These are phyloP conservation scores for Neostethus bicornis DNA, from an alignment of 2,797 vertebrate genomes.

Conservation along the genomic window DNA sequence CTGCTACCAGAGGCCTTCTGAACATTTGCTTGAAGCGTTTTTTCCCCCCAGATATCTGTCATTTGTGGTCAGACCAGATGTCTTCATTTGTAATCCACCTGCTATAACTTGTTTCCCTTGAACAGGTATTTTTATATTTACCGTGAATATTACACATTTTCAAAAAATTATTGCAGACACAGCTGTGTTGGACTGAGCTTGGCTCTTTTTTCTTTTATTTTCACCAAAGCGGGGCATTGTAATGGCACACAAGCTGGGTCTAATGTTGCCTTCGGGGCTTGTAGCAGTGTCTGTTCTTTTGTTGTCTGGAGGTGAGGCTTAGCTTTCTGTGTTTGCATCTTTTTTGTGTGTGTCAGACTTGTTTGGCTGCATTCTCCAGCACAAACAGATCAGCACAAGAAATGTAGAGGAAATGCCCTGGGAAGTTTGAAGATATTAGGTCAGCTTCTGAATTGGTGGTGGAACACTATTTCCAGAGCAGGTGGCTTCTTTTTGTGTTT, in stretches of 20 bases:
- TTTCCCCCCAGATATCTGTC: slow-evolving; percentile 24
- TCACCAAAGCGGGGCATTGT: slow-evolving; percentile 55
- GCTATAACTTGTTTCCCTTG: slow-evolving; percentile 41
- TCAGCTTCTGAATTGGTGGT: slow-evolving; percentile 21
- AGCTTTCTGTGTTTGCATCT: slow-evolving; percentile 53
- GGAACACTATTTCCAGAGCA: slow-evolving; percentile 5
- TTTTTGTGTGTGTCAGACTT: slow-evolving; percentile 43
- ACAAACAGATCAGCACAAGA: slow-evolving; percentile 31
- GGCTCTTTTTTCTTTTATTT: slow-evolving; percentile 32
- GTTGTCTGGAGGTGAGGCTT: slow-evolving; percentile 66
- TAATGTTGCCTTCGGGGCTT: slow-evolving; percentile 66
- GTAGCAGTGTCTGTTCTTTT: slow-evolving; percentile 65
- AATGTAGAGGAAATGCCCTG: slow-evolving; percentile 61
- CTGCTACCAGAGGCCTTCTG: slow-evolving; percentile 48
- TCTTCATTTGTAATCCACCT: slow-evolving; percentile 65
- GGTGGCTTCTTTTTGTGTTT: slow-evolving; percentile 10
- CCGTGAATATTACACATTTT: slow-evolving; percentile 33
- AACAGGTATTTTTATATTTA: slow-evolving; percentile 43
- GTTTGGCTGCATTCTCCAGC: slow-evolving; percentile 53
- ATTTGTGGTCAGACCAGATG: slow-evolving; percentile 33
- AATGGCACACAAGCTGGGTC: slow-evolving; percentile 50
- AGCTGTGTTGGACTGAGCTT: slow-evolving; percentile 31
- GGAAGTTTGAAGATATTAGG: slow-evolving; percentile 42
- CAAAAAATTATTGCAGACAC: slow-evolving; percentile 26
- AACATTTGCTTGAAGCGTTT: slow-evolving; percentile 31